A percentile compares a stretch with the other conserved stretches of the same genome.
Conservation (phyloP, 2,888 invertebrate genomes). For the Ligdia adustata region DNA sequence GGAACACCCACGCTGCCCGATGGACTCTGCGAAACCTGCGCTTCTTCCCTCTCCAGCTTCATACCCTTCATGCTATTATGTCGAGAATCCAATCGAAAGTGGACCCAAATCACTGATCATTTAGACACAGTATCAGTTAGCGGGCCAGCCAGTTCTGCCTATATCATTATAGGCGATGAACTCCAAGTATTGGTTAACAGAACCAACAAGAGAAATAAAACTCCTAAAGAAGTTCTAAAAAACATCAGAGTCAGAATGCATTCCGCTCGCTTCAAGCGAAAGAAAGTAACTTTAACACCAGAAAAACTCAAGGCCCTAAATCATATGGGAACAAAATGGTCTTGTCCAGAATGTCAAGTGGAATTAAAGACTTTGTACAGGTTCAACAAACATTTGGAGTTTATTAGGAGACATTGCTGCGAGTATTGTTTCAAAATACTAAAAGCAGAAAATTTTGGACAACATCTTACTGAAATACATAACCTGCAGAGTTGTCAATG, state of each 20-base stretch:
- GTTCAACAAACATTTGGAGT: constrained; percentile 49
- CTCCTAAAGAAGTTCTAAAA: constrained; percentile 33
- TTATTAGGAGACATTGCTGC: constrained; percentile 48
- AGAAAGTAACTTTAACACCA: too few relatives aligned
- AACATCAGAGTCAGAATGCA: constrained; percentile 31
- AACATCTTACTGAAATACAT: constrained; percentile 43
- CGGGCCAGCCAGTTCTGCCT: constrained; percentile 44
- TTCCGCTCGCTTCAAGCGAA: neutral
- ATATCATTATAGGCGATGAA: constrained; percentile 40
- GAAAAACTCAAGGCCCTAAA: too few relatives aligned
- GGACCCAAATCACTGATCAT: constrained; percentile 45
- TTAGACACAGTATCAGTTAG: constrained; percentile 32
- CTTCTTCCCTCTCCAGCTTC: constrained; percentile 35
- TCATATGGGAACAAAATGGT: too few relatives aligned
- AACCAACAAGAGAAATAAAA: constrained; percentile 29
- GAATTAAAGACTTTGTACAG: constrained; percentile 33
- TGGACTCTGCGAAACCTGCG: constrained; percentile 50
- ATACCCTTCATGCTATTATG: constrained; percentile 50
- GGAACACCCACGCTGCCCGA: constrained; percentile 46
- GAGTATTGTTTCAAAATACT: constrained; percentile 43
- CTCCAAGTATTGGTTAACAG: constrained; percentile 30
- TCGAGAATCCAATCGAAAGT: constrained; percentile 47
- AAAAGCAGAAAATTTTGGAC: constrained; percentile 31
- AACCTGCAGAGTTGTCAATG: constrained; percentile 39
- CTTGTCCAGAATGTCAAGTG: too few relatives aligned